Evolutionary conservation across 1,140 invertebrate species (phyloP), one percentile per base, ranked within the genome.

Genomic region (Drosophila parvula): DNA sequence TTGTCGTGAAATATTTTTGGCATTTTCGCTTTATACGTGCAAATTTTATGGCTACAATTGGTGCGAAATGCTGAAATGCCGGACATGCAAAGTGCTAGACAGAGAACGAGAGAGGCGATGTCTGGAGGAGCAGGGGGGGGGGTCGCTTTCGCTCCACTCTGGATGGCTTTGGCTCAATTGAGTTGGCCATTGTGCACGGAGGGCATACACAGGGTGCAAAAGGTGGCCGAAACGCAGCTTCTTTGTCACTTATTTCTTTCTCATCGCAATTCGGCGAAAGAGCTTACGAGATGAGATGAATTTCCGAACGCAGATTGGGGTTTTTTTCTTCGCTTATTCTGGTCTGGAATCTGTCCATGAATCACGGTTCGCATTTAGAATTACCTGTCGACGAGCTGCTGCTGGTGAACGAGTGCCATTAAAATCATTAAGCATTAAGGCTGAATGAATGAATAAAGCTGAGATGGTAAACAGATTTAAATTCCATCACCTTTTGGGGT

Each of bases 1-100:
- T 80, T 88, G 79, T 88, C 77, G 77, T 83, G 84, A 79, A 88
- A 84, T 80, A 84, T 89, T 89, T 89, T 89, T 89, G 84, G 80
- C 84, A 89, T 89, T 84, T 77, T 78, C 84, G 74, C 78, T 84
- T 89, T 89, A 81, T 84, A 84, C 70, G 80, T 89, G 81, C 81
- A 89, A 85, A 90, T 89, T 89, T 84, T 84, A 89, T 89, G 84
- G 84, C 70, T 78, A 85, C 84, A 89, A 89, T 89, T 89, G 84
- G 84, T 89, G 84, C 78, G 84, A 88, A 55, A 55, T 53, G 51
- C 32, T 59, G 83, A 89, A 88, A 88, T 88, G 78, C 85, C 85
- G 84, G 84, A 89, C 84, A 89, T 89, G 80, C 80, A 89, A 82
- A 65, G 73, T 50, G 43, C 30, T 51, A 32, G 47, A 30, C 28